Conservation (phyloP, 2,888 invertebrate genomes). For the Nezara viridula region DNA sequence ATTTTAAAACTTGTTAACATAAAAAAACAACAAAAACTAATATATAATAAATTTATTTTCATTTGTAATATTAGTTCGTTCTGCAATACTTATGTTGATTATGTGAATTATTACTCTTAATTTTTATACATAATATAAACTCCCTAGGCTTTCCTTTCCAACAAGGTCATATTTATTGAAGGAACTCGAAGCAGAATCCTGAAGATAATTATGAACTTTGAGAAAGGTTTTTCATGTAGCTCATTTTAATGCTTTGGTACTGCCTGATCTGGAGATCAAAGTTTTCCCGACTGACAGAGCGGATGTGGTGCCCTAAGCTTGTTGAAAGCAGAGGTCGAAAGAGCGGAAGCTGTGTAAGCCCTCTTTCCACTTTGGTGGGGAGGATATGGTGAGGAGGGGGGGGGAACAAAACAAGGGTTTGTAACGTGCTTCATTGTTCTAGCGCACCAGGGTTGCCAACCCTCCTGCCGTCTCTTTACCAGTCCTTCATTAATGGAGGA, state of each 20-base stretch:
- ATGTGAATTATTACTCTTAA: too few species aligned
- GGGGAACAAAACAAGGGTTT: conserved; percentile 18
- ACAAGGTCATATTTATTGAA: too few species aligned
- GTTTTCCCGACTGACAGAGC: neutral
- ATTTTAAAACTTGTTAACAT: too few species aligned
- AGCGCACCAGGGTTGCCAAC: conserved; percentile 25
- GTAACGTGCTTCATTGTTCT: conserved; percentile 33
- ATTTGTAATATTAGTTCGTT: too few species aligned
- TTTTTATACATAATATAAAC: too few species aligned
- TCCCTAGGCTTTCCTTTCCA: too few species aligned
- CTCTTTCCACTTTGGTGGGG: neutral
- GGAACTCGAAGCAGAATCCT: neutral
- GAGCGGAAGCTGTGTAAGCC: conserved; percentile 34
- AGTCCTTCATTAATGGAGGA: conserved; percentile 29
- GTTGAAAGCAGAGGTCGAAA: conserved; percentile 23
- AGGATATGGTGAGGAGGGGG: too few species aligned
- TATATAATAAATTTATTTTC: too few species aligned
- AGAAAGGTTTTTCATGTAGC: neutral
- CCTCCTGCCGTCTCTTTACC: neutral
- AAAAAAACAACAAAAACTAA: too few species aligned
- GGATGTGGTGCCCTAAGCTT: neutral
- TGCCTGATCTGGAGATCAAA: neutral
- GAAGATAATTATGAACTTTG: neutral
- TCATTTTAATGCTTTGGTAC: neutral
- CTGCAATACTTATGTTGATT: too few species aligned